Percentiles rank a stretch among this genome's conserved stretches.
These are phyloP conservation scores for Poeciliopsis gracilis DNA, from an alignment of 2,797 vertebrate species.

Conservation along the genomic window DNA sequence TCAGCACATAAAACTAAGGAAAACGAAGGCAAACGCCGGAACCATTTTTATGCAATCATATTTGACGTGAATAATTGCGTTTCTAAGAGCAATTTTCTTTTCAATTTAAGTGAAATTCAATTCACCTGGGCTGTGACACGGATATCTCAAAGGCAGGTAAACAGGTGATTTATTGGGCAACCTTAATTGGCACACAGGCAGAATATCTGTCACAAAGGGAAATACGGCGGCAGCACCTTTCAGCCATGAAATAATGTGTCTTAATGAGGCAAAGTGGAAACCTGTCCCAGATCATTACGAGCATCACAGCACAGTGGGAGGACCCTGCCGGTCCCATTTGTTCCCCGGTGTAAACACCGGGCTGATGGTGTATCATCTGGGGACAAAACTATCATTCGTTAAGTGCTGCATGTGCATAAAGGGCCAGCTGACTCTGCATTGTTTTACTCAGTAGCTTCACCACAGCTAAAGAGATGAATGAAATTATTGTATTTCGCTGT, in stretches of 20 bases:
- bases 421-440: conserved; percentile 47
- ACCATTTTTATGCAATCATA: neutral
- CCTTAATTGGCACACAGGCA: conserved; percentile 44
- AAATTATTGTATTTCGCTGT: neutral
- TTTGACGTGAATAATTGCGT: neutral
- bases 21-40: neutral
- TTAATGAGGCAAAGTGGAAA: conserved; percentile 48
- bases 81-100: neutral
- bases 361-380: conserved; percentile 40
- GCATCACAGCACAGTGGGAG: conserved; percentile 32
- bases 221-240: conserved; percentile 29
- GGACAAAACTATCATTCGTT: conserved; percentile 33
- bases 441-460: conserved; percentile 21
- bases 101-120: conserved; percentile 28
- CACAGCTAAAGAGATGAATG: conserved; percentile 4
- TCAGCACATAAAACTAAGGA: conserved; percentile 15
- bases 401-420: conserved; percentile 22
- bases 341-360: conserved; percentile 32
- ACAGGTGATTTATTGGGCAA: conserved; percentile 27
- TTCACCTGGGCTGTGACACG: conserved; percentile 24
- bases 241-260: conserved; percentile 24
- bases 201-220: conserved; percentile 14
- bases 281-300: conserved; percentile 44
- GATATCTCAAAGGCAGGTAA: conserved; percentile 5
- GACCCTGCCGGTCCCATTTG: conserved; percentile 10